Percentiles rank a stretch among this genome's conserved stretches.
Evolutionary conservation across 2,888 invertebrate species (phyloP).

Genomic region (Drosophila subquinaria): DNA sequence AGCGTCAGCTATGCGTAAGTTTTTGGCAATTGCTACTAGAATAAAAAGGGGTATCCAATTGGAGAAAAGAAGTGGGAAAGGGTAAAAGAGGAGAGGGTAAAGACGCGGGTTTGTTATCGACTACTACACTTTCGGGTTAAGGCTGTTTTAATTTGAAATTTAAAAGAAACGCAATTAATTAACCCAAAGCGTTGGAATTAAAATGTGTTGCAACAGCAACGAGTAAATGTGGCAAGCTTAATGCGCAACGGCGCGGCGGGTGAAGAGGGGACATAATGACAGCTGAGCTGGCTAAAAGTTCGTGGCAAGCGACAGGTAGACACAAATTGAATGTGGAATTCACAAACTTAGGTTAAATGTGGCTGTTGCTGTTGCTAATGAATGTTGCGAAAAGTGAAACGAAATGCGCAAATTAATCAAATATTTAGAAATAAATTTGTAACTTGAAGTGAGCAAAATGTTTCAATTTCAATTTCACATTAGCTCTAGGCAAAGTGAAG

Average conservation of each 20-base stretch:
- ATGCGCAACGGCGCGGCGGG: background rate
- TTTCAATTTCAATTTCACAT: background rate
- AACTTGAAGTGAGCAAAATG: background rate
- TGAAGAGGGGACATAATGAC: constrained; percentile 9
- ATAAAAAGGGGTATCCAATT: background rate
- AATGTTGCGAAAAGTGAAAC: constrained; percentile 27
- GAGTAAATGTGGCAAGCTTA: constrained; percentile 12
- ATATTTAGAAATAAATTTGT: constrained; percentile 6
- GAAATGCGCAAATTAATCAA: constrained; percentile 18
- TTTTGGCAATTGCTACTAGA: constrained; percentile 36
- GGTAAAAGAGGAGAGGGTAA: background rate
- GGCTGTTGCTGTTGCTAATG: too few relatives aligned
- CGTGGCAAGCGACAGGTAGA: constrained; percentile 30
- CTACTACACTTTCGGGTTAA: constrained; percentile 31
- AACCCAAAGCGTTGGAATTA: constrained; percentile 59
- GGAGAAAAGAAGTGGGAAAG: too few relatives aligned
- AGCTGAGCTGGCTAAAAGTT: constrained; percentile 36
- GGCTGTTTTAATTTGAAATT: constrained; percentile 74
- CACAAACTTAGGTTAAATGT: constrained; percentile 5
- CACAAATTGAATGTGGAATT: constrained; percentile 11
- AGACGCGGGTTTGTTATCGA: constrained; percentile 1
- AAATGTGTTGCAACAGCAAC: constrained; percentile 36
- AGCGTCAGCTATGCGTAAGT: constrained; percentile 55
- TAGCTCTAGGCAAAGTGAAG: background rate
- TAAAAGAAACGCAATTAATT: constrained; percentile 74